Conservation (phyloP, 2,888 invertebrate species). For the Stenchaetothrips biformis region DNA sequence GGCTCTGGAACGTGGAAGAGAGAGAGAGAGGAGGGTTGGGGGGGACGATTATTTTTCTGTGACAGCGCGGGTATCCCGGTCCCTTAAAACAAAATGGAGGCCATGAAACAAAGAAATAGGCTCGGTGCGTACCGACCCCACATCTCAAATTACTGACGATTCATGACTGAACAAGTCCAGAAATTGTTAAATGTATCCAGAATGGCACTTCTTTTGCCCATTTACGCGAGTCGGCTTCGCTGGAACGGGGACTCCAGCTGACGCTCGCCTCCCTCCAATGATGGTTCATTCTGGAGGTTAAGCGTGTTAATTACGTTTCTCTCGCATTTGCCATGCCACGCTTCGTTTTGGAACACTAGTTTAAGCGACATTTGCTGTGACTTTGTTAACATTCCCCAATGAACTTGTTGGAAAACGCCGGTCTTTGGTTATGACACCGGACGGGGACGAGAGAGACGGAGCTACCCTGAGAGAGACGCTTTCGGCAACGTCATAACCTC, state of each 20-base stretch:
- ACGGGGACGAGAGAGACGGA: neutral
- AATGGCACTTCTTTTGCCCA: neutral
- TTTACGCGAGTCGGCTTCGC: neutral
- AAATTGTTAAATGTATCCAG: neutral
- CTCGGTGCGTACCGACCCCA: conserved; percentile 41
- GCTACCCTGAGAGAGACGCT: neutral
- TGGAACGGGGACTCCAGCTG: neutral
- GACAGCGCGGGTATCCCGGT: conserved; percentile 60
- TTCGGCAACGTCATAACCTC: neutral
- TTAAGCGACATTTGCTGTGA: no score
- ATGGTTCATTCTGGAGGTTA: conserved; percentile 1
- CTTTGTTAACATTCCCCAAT: no score
- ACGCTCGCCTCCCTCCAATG: neutral
- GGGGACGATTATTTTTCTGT: conserved; percentile 51
- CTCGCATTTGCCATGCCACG: no score
- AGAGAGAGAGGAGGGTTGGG: conserved; percentile 43
- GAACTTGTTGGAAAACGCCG: neutral
- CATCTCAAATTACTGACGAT: neutral
- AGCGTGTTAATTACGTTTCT: neutral
- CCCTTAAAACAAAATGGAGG: conserved; percentile 72
- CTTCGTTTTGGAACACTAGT: no score
- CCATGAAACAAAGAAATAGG: conserved; percentile 71
- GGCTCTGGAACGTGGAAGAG: conserved; percentile 43
- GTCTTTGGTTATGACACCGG: conserved; percentile 12
- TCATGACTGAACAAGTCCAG: no score